Percentiles rank a stretch among this genome's conserved stretches.
Evolutionary conservation across 2,888 invertebrate genomes (phyloP).

Genomic region (Teinopalpus imperialis): DNA sequence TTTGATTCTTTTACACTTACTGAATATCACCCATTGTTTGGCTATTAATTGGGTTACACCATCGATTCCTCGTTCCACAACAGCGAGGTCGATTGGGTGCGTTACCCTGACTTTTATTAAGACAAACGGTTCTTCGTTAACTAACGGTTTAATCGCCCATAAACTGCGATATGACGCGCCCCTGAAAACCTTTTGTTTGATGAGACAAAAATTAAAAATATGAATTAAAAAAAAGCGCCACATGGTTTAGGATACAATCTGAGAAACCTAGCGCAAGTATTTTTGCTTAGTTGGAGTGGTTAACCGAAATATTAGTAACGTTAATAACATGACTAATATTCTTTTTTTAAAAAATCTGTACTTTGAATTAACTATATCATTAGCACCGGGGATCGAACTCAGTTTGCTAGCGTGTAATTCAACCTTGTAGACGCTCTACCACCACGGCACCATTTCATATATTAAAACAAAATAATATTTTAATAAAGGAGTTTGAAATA

Average conservation of each 20-base stretch:
- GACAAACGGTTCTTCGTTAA: slow-evolving; percentile 57
- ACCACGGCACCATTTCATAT: no score
- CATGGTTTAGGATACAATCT: not conserved
- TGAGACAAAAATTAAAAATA: slow-evolving; percentile 11
- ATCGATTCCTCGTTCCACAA: slow-evolving; percentile 14
- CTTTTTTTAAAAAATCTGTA: no score
- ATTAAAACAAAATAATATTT: slow-evolving; percentile 5
- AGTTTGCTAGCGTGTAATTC: no score
- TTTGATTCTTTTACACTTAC: no score
- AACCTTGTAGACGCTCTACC: no score
- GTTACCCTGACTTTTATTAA: slow-evolving; percentile 49
- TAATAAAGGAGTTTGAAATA: slow-evolving; percentile 7
- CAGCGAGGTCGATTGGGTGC: slow-evolving; percentile 16
- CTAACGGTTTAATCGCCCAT: slow-evolving; percentile 59
- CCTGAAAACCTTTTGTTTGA: slow-evolving; percentile 22
- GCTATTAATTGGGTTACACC: slow-evolving; percentile 2
- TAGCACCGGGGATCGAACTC: no score
- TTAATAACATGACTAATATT: no score
- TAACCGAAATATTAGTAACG: no score
- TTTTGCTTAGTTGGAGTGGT: no score
- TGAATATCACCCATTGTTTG: slow-evolving; percentile 4
- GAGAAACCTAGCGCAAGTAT: not conserved
- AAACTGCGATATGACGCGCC: slow-evolving; percentile 52
- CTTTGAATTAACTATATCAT: no score
- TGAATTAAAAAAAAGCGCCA: no score